Base-by-base conservation (phyloP, 2,888 invertebrate species). In the Frankliniella fusca region DNA sequence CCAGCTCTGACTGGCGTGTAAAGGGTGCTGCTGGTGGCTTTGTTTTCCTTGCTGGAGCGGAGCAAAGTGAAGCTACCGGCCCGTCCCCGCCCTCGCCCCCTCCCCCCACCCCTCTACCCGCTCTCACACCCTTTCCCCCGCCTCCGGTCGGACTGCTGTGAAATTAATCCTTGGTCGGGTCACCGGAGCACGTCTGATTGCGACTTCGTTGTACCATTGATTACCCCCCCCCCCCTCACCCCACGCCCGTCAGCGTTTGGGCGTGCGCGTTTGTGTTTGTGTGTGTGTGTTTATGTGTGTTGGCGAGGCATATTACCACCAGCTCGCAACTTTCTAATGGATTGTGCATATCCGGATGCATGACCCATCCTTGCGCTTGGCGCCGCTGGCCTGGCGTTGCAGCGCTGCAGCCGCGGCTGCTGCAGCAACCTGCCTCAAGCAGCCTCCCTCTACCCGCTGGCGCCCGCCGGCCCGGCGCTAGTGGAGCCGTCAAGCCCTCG, bases 321-420 rank as follows among this genome's bases (percentile, higher is more conserved):
- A 20, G 54, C 54, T 54, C 27, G 70, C 70, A 23, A 76, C 70
- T 76, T 76, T 76, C 70, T 76, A 76, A 76, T 76, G 70, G 70
- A 23, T 76, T 76, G 70, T 76, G 70, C 23, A 27, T n/a, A n/a
- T n/a, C 20, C 61, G 61, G 20, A 61, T 61, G 20, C 61, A 20
- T n/a, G 20, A 18, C 61, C 61, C 20, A 18, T 61, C 20, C 61
- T 15, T 61, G 15, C 54, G 54, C 15, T 18, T 18, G 54, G 15
- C 54, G 54, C 54, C 54, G 50, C 50, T 9, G 54, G 2, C 54
- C 54, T 7, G 15, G 54, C 61, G 61, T 10, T 61, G 20, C 61
- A 18, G 18, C 54, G 9, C 50, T 50, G 54, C 10, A 12, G 54
- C 7, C 3, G 10, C 61, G 61, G 61, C 61, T 18, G 61, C 61